phyloP scores from a whole-genome alignment of 2,888 invertebrate species.

The Dascillus cervinus region DNA sequence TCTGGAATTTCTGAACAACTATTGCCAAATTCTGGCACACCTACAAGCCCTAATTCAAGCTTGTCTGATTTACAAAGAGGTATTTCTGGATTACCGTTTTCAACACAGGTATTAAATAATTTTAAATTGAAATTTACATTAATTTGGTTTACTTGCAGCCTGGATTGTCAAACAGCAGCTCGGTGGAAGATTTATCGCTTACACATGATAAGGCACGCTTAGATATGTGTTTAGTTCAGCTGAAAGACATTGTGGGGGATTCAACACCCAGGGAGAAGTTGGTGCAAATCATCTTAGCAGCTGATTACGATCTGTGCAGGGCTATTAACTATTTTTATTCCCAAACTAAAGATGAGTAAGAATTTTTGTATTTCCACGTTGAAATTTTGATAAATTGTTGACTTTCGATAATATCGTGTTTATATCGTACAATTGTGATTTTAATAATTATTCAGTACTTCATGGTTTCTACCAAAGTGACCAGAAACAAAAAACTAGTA shows the following conservation, averaged over 20 bases:
- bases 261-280: conserved; percentile 45
- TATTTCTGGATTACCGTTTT: conserved; percentile 7
- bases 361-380: too few species aligned
- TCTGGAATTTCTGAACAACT: conserved; percentile 21
- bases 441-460: too few species aligned
- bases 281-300: conserved; percentile 47
- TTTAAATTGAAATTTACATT: conserved; percentile 6
- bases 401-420: too few species aligned
- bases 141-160: conserved; percentile 18
- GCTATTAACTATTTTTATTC: conserved; percentile 53
- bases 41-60: conserved; percentile 20
- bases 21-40: conserved; percentile 17
- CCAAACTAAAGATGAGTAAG: conserved; percentile 17
- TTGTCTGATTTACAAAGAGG: conserved; percentile 20
- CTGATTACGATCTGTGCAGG: conserved; percentile 51
- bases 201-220: conserved; percentile 36
- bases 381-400: too few species aligned
- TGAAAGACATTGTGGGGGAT: conserved; percentile 49
- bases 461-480: too few species aligned
- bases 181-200: conserved; percentile 31
- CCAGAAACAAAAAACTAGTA: too few species aligned
- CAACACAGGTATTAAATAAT: conserved; percentile 8
- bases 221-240: conserved; percentile 43
- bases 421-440: too few species aligned
- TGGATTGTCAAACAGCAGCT: conserved; percentile 29